Evolutionary conservation across 2,888 invertebrate genomes (phyloP).

Genomic region (Cantharis lateralis): DNA sequence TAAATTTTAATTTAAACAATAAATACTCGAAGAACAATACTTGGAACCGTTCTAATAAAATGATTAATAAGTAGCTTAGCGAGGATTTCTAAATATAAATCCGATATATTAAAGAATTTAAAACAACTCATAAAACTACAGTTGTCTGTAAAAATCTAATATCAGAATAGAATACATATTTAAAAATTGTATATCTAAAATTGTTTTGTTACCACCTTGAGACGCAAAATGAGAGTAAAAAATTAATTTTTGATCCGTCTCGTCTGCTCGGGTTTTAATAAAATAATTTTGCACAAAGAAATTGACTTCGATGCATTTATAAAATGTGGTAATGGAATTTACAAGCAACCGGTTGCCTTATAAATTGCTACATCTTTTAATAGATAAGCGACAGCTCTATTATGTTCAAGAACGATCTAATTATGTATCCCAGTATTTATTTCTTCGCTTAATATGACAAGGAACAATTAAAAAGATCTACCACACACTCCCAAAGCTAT

Average conservation of each 20-base stretch:
- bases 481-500: background rate
- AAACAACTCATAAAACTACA: slow-evolving; percentile 5
- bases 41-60: background rate
- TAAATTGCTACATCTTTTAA: background rate
- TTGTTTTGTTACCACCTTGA: background rate
- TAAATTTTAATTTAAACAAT: background rate
- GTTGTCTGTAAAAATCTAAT: slow-evolving; percentile 3
- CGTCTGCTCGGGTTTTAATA: background rate
- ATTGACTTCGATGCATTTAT: background rate
- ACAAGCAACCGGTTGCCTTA: background rate
- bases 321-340: background rate
- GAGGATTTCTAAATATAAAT: slow-evolving; percentile 1
- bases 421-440: background rate
- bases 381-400: background rate
- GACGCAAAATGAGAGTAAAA: background rate
- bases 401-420: background rate
- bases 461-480: background rate
- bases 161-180: background rate
- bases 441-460: background rate
- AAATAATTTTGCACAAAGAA: background rate
- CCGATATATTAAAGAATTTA: background rate
- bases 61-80: background rate
- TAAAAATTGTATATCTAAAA: background rate
- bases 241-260: background rate
- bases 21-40: background rate